phyloP scores from a whole-genome alignment of 2,888 invertebrate species.

The Pachymerium ferrugineum region DNA sequence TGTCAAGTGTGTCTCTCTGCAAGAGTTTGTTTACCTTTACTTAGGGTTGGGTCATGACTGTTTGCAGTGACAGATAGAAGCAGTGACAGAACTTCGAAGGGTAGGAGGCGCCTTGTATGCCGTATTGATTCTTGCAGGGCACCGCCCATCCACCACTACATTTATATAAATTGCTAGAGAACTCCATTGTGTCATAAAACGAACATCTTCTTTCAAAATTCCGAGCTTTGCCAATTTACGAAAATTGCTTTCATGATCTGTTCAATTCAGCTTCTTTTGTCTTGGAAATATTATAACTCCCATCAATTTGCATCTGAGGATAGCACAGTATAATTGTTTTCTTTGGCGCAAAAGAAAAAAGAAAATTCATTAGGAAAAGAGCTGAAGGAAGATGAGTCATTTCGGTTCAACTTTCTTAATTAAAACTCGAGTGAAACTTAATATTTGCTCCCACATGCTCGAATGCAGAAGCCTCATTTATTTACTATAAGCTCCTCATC shows the following conservation, averaged over 20 bases:
- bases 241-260: neutral
- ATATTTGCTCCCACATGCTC: neutral
- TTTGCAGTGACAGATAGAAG: conserved; percentile 9
- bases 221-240: neutral
- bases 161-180: neutral
- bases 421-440: conserved; percentile 3
- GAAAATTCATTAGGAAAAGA: neutral
- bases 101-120: neutral
- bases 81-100: conserved; percentile 1
- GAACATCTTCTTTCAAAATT: neutral
- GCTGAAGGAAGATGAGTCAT: conserved; percentile 5
- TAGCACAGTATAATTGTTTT: neutral
- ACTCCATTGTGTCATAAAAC: neutral
- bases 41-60: neutral
- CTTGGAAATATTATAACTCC: neutral
- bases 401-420: conserved; percentile 13
- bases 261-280: neutral
- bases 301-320: neutral
- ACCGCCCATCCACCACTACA: neutral
- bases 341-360: neutral
- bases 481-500: neutral
- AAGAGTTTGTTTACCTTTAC: neutral
- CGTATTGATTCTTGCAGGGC: neutral
- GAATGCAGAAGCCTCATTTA: neutral
- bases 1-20: neutral